Evolutionary conservation across 2,113 vertebrate genomes (phyloP), one percentile per base, ranked within the genome.

Genomic region (Epinephelus fuscoguttatus): DNA sequence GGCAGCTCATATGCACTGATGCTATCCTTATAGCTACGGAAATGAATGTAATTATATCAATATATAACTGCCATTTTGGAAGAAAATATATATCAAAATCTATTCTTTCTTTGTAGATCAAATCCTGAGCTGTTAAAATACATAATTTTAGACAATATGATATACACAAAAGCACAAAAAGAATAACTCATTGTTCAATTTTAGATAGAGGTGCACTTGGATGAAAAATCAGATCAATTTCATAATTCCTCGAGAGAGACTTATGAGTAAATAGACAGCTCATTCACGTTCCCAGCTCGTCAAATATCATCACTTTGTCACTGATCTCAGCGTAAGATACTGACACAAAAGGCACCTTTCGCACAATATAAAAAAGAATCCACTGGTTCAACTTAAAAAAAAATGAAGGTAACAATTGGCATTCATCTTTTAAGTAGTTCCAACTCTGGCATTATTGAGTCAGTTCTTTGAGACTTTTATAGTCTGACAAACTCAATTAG

Each of bases 1-100:
- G 30, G 21, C 42, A 73, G 49, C 47, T 78, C 23, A 75, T 14
- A 25, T 77, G 23, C 13, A 67, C 17, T 12, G 37, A 72, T 61
- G 13, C 63, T 49, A 59, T 69, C 4, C 68, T 67, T 83, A 52
- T 6, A 62, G 11, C 25, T 40, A 61, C 59, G 15, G 2, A 67
- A 62, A 63, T 68, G 12, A 50, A 53, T 47, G 4, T 1, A 59
- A 25, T 63, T 56, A 33, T 33, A 25, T 3, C 2, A 37, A 6
- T 74, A 25, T 61, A 5, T 47, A 37, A 11, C 10, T 57, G 0
- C 7, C 19, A 50, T 53, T 62, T 59, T 25, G 6, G 61, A 68
- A 0, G 18, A 59, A 59, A 59, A 11, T 6, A 7, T 42, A 15
- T 70, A 62, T 21, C 19, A 66, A 49, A 27, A 63, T 42, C 0